Base-by-base conservation (phyloP, 2,888 invertebrate genomes). In the Mantis religiosa region DNA sequence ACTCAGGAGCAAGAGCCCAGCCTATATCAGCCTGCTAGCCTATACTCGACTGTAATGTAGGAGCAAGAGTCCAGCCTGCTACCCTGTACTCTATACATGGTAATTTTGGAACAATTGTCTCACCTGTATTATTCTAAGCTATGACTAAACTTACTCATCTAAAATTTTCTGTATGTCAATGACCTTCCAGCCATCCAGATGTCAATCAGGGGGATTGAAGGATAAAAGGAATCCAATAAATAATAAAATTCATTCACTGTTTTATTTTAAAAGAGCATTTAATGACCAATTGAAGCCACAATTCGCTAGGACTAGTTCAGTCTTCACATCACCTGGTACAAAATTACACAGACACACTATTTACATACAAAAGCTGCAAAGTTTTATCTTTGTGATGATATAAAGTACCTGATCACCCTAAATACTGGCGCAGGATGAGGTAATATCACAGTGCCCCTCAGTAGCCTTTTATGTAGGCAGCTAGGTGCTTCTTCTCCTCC, bases 401-500 rank as follows among this genome's bases (percentile, higher is more conserved):
- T 34, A 82, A 87, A 30, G 41, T 28, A 81, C 86, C 86, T 87
- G 86, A 81, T 34, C 83, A 82, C 54, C 34, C 27, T 87, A 47
- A 89, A 83, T 89, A 89, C 87, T 83, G 89, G 83, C 87, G 83
- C 28, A 87, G 83, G 34, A 82, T 41, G 84, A 87, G 28, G 71
- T 27, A 71, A 71, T 71, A 71, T 71, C 54, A 71, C 54, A 71
- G 54, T 71, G 54, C 54, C 54, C 54, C 54, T 94, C 94, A 96
- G 94, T 96, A 96, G 92, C 96, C 96, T 94, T 96, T 96, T 92
- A 96, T 96, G 93, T 95, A 95, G 91, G 96, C 95, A 92, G 96
- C 96, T 91, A 97, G 95, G 93, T 96, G 96, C 93, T 96, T 96
- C 93, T 96, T 95, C 93, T 97, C 97, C 93, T 97, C 97, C 92